These are phyloP conservation scores for Meliscaeva auricollis DNA, from an alignment of 2,888 invertebrate genomes.

Conservation along the genomic window DNA sequence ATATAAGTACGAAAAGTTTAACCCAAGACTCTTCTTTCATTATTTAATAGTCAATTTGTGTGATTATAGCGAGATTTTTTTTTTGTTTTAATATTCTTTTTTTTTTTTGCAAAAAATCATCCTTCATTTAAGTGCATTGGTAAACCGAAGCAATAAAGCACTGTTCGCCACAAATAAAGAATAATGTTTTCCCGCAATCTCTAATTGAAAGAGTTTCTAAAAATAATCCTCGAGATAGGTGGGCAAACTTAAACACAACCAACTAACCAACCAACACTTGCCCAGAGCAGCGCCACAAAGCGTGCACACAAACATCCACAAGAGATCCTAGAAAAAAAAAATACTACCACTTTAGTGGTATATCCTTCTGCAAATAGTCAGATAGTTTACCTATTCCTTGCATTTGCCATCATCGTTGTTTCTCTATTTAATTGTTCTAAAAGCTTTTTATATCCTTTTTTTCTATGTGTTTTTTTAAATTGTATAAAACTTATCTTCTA, in stretches of 20 bases:
- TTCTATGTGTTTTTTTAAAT: neutral
- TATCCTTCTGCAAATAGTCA: conserved; percentile 25
- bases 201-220: conserved; percentile 58
- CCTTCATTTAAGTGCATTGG: neutral
- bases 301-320: conserved; percentile 4
- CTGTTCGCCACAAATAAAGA: neutral
- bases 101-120: neutral
- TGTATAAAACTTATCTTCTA: conserved; percentile 20
- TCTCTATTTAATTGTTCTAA: conserved; percentile 19
- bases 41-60: conserved; percentile 4
- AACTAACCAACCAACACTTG: neutral
- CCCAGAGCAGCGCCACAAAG: neutral
- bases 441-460: conserved; percentile 14
- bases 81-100: neutral
- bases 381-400: conserved; percentile 6
- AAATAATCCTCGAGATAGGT: conserved; percentile 40
- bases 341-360: conserved; percentile 20
- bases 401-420: neutral
- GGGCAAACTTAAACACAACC: conserved; percentile 12
- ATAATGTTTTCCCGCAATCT: conserved; percentile 11
- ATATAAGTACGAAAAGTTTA: neutral
- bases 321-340: conserved; percentile 4
- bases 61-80: conserved; percentile 1
- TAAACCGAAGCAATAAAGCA: conserved; percentile 26
- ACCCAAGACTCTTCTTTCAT: neutral